These are phyloP conservation scores for Syrmaticus mikado DNA, from an alignment of 2,113 vertebrate genomes.

Conservation along the genomic window DNA sequence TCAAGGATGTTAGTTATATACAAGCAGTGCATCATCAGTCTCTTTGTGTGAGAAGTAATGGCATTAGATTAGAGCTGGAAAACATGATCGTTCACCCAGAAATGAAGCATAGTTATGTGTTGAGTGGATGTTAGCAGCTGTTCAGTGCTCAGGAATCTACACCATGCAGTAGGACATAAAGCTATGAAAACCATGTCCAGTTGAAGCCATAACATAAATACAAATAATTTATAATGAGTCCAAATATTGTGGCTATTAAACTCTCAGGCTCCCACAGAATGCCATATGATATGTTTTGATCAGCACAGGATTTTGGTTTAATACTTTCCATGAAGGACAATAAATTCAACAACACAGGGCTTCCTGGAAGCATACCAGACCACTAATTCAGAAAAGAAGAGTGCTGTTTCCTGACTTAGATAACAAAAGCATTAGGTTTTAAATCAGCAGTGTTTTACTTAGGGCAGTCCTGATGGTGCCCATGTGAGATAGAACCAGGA, in stretches of 20 bases:
- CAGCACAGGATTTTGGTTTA: constrained; percentile 19
- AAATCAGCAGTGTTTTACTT: background rate
- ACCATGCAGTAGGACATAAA: background rate
- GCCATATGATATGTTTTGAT: background rate
- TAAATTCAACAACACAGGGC: constrained; percentile 1
- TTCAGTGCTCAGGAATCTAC: background rate
- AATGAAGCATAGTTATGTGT: background rate
- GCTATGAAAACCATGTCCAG: background rate
- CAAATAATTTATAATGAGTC: background rate
- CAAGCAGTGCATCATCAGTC: background rate
- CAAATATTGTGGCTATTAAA: background rate
- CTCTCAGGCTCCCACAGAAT: background rate
- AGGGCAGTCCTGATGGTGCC: background rate
- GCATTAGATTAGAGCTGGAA: background rate
- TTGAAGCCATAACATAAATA: background rate
- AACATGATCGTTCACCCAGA: background rate
- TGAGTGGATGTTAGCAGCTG: background rate
- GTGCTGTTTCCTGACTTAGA: background rate
- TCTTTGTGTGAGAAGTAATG: background rate
- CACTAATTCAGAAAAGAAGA: constrained; percentile 10
- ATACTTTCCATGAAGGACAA: background rate
- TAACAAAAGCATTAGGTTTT: background rate
- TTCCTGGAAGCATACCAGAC: constrained; percentile 17
- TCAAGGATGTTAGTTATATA: background rate
- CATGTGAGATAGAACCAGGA: background rate